Evolutionary conservation across 30 jellyfish, hydroid and myxozoan genomes (phyloP).

Genomic region (Clytia hemisphaerica): DNA sequence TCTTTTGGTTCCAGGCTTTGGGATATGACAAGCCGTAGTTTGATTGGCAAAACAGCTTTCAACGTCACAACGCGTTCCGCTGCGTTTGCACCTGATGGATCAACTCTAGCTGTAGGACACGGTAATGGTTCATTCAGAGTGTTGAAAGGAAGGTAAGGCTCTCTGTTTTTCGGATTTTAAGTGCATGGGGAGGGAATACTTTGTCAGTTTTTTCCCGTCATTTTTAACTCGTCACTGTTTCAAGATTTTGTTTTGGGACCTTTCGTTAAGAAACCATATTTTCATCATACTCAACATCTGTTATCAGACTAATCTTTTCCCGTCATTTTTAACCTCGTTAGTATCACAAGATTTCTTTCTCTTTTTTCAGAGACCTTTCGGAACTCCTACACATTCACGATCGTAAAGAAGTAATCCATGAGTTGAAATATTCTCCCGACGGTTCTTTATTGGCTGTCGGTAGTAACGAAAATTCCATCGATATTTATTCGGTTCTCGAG

Average conservation of each 20-base stretch:
- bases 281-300: too few relatives aligned
- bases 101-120: slow-evolving; percentile 77
- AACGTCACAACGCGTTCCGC: slow-evolving; percentile 66
- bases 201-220: too few relatives aligned
- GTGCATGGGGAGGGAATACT: too few relatives aligned
- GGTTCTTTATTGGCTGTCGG: slow-evolving; percentile 91
- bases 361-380: slow-evolving; percentile 57
- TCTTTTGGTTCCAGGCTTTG: slow-evolving; percentile 38
- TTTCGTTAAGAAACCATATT: neutral
- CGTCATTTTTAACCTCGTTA: neutral
- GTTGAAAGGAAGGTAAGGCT: slow-evolving; percentile 80
- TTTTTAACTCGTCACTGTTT: too few relatives aligned
- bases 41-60: slow-evolving; percentile 62
- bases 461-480: slow-evolving; percentile 82
- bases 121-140: slow-evolving; percentile 89
- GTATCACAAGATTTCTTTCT: neutral
- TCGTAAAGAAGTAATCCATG: slow-evolving; percentile 90
- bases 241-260: too few relatives aligned
- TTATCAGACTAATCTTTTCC: too few relatives aligned
- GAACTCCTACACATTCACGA: slow-evolving; percentile 83
- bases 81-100: slow-evolving; percentile 86
- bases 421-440: slow-evolving; percentile 90
- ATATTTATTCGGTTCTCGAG: slow-evolving; percentile 80
- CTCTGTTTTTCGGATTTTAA: neutral
- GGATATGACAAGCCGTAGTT: slow-evolving; percentile 77